Conservation (phyloP, 2,888 invertebrate genomes). For the Yponomeuta evonymella region DNA sequence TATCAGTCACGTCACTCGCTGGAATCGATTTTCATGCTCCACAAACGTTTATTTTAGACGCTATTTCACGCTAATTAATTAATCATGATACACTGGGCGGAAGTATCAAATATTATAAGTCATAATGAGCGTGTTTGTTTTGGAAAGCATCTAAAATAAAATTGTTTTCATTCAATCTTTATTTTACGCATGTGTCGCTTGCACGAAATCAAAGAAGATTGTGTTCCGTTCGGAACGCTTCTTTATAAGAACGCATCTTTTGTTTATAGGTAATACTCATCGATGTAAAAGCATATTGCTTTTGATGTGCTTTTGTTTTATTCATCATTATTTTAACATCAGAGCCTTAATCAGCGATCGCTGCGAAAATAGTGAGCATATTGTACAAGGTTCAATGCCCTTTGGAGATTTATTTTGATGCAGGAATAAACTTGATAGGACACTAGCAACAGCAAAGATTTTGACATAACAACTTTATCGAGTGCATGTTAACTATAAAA, state of each 20-base stretch:
- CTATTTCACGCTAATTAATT: constrained; percentile 6
- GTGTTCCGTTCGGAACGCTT: constrained; percentile 47
- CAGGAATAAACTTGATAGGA: not conserved
- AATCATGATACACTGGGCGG: constrained; percentile 6
- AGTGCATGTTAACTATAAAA: constrained; percentile 25
- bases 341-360: not conserved
- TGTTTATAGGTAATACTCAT: not conserved
- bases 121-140: not conserved
- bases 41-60: constrained; percentile 12
- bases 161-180: not conserved
- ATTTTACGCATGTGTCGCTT: constrained; percentile 51
- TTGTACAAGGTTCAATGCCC: not conserved
- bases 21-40: constrained; percentile 9
- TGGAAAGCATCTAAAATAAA: constrained; percentile 9
- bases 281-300: constrained; percentile 36
- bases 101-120: not conserved
- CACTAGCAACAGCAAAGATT: not conserved
- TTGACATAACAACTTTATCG: not conserved
- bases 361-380: not conserved
- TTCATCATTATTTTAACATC: constrained; percentile 30
- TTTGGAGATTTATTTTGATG: not conserved
- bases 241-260: not conserved
- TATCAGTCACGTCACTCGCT: not conserved
- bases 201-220: constrained; percentile 46
- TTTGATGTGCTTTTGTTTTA: constrained; percentile 56